phyloP scores from a whole-genome alignment of 2,888 invertebrate species.

The Leptopilina drosophilae region DNA sequence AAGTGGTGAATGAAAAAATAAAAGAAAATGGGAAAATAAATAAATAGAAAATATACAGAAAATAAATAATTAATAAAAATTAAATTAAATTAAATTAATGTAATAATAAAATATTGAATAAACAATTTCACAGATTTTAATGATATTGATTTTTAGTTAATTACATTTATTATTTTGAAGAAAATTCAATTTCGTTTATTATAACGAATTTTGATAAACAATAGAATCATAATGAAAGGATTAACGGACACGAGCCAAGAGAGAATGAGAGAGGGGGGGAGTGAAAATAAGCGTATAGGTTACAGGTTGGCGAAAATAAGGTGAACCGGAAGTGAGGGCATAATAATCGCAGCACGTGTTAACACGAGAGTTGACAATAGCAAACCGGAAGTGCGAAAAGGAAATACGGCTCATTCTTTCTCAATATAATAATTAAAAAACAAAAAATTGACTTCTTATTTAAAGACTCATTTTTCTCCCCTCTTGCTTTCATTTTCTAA shows the following conservation, averaged over 20 bases:
- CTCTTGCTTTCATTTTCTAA: too few species aligned
- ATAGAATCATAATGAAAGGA: not conserved
- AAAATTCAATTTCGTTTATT: not conserved
- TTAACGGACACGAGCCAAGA: constrained; percentile 13
- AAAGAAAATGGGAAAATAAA: too few species aligned
- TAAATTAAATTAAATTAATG: too few species aligned
- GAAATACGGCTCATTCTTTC: not conserved
- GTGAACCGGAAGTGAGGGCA: constrained; percentile 38
- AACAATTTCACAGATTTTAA: too few species aligned
- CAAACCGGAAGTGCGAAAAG: constrained; percentile 2
- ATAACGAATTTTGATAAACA: not conserved
- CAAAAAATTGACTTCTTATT: too few species aligned
- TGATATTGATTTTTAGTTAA: too few species aligned
- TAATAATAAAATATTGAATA: too few species aligned
- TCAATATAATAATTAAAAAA: not conserved
- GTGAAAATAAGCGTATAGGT: constrained; percentile 18
- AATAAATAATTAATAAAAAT: too few species aligned
- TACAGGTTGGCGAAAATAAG: constrained; percentile 37
- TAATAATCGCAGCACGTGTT: constrained; percentile 37
- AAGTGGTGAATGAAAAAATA: too few species aligned
- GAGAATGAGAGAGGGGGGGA: constrained; percentile 14
- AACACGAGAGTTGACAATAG: constrained; percentile 19
- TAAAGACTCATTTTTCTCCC: too few species aligned
- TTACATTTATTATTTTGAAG: not conserved
- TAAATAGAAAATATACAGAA: too few species aligned